phyloP scores from a whole-genome alignment of 2,797 vertebrate genomes.

The Karalla daura region DNA sequence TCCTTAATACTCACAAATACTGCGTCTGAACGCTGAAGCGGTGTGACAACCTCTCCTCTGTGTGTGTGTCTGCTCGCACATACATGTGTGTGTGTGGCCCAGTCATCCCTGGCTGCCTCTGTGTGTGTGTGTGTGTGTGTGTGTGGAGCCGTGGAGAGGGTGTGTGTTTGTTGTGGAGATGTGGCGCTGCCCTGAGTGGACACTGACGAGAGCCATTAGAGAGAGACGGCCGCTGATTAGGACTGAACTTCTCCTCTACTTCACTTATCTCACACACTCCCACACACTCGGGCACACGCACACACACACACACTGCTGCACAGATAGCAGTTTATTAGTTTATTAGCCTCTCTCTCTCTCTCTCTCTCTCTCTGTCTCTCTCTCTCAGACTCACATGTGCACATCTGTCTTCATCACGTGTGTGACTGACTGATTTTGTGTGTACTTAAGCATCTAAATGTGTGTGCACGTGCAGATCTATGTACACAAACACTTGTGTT shows the following conservation, averaged over 20 bases:
- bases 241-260: conserved; percentile 53
- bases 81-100: background rate
- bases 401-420: background rate
- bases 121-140: too few species aligned
- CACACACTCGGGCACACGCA: conserved; percentile 23
- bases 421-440: background rate
- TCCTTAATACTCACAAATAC: too few species aligned
- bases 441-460: background rate
- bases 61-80: conserved; percentile 1
- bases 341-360: conserved; percentile 37
- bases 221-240: conserved; percentile 59
- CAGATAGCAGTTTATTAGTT: conserved; percentile 41
- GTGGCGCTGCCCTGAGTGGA: conserved; percentile 46
- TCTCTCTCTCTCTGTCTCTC: conserved; percentile 9
- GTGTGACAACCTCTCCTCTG: too few species aligned
- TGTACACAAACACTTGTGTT: conserved; percentile 9
- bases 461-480: background rate
- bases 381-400: background rate
- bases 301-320: conserved; percentile 31
- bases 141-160: too few species aligned
- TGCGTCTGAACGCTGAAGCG: too few species aligned
- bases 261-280: conserved; percentile 60
- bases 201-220: conserved; percentile 58
- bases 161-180: conserved; percentile 72
- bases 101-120: background rate